A percentile compares a stretch with the other conserved stretches of the same genome.
phyloP scores from a whole-genome alignment of 2,888 invertebrate genomes.

The Heliconius hortense region DNA sequence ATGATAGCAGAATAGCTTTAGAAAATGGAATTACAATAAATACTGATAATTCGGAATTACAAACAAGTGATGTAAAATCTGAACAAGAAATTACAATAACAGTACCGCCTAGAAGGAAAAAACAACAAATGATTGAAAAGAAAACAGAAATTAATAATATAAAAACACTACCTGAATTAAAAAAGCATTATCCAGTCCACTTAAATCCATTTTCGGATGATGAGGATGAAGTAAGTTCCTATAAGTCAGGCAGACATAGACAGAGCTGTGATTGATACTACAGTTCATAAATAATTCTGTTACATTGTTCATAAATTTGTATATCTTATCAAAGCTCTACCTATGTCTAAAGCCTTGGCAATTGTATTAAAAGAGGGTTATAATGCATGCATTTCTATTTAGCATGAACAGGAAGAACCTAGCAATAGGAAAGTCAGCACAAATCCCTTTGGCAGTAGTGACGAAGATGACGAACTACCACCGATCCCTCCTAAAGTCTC shows the following conservation, averaged over 20 bases:
- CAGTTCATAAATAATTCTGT: neutral
- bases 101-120: slow-evolving; percentile 75
- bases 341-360: slow-evolving; percentile 8
- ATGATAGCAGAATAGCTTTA: slow-evolving; percentile 69
- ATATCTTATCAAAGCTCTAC: neutral
- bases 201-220: slow-evolving; percentile 93
- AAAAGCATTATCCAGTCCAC: slow-evolving; percentile 86
- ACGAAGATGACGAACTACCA: slow-evolving; percentile 81
- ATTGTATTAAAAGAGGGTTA: slow-evolving; percentile 15
- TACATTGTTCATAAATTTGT: neutral
- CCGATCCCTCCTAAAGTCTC: slow-evolving; percentile 60
- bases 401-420: slow-evolving; percentile 48
- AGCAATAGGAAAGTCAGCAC: slow-evolving; percentile 70
- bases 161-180: slow-evolving; percentile 34
- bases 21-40: slow-evolving; percentile 47
- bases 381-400: slow-evolving; percentile 42
- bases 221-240: slow-evolving; percentile 65
- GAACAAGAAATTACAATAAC: slow-evolving; percentile 61
- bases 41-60: slow-evolving; percentile 44
- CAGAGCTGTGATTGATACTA: neutral
- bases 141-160: slow-evolving; percentile 41
- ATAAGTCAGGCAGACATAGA: neutral
- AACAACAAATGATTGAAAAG: slow-evolving; percentile 52
- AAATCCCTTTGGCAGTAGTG: slow-evolving; percentile 87
- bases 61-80: slow-evolving; percentile 48